Evolutionary conservation across 2,113 vertebrate genomes (phyloP).

Genomic region (Dipodomys spectabilis): DNA sequence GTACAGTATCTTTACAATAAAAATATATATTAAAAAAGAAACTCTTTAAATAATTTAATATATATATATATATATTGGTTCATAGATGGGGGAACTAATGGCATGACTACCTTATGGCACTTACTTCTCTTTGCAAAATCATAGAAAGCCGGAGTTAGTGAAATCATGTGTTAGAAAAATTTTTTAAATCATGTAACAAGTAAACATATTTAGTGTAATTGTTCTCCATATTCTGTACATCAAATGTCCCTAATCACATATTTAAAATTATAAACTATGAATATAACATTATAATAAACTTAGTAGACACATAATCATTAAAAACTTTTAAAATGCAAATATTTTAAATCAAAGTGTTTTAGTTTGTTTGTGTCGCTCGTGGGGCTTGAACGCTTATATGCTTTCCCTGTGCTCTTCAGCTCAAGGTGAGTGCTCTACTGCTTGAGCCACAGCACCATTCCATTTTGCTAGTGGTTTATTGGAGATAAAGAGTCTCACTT

Average conservation of each 20-base stretch:
- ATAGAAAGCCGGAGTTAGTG: neutral
- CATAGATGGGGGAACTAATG: neutral
- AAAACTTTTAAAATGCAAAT: slow-evolving; percentile 36
- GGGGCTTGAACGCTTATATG: too few relatives aligned
- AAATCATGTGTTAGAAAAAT: neutral
- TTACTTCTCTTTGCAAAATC: neutral
- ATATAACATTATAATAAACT: neutral
- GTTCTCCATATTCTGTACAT: neutral
- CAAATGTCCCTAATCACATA: neutral
- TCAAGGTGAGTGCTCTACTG: too few relatives aligned
- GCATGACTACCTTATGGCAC: neutral
- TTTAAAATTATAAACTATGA: slow-evolving; percentile 14
- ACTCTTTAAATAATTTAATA: neutral
- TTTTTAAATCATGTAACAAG: slow-evolving; percentile 35
- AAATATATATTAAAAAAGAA: too few relatives aligned
- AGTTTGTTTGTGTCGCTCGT: neutral
- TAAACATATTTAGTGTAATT: slow-evolving; percentile 2
- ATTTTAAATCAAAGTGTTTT: slow-evolving; percentile 2
- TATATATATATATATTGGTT: neutral
- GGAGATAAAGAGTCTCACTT: too few relatives aligned
- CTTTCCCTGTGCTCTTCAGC: too few relatives aligned
- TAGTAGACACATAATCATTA: neutral
- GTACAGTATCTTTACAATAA: too few relatives aligned
- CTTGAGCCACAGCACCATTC: too few relatives aligned
- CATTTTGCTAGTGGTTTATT: too few relatives aligned